A percentile compares a stretch with the other conserved stretches of the same genome.
These are phyloP conservation scores for Neopipo cinnamomea DNA, from an alignment of 2,113 vertebrate genomes.

Conservation along the genomic window DNA sequence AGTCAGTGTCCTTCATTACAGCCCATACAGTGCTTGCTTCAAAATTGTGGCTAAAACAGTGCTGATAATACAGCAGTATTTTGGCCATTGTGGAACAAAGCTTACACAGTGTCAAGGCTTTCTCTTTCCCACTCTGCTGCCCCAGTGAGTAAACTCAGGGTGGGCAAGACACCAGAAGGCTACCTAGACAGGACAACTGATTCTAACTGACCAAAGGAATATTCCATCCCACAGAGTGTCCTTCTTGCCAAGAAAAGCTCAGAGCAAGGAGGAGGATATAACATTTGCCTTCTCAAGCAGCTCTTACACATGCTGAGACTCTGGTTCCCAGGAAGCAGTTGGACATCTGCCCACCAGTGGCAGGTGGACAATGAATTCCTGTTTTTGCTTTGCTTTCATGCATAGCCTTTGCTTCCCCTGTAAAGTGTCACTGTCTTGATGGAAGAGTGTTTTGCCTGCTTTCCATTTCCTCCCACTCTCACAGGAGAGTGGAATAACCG, in stretches of 20 bases:
- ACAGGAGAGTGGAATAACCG: neutral
- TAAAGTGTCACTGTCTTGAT: neutral
- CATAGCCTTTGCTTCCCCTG: neutral
- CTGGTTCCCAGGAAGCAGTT: neutral
- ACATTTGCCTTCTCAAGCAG: neutral
- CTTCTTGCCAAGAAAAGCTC: neutral
- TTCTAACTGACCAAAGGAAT: neutral
- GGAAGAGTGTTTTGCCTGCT: neutral
- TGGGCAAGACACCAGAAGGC: neutral
- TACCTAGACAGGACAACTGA: neutral
- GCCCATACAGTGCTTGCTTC: neutral
- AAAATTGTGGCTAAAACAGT: neutral
- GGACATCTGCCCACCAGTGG: neutral
- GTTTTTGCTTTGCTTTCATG: neutral
- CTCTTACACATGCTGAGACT: neutral
- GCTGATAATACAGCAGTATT: neutral
- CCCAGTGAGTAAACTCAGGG: rapidly evolving
- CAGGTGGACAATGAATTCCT: neutral
- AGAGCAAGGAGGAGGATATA: neutral
- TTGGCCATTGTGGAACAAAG: neutral
- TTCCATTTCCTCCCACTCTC: neutral
- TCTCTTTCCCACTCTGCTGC: neutral
- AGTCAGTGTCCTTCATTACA: rapidly evolving
- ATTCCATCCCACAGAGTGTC: neutral
- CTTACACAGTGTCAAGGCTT: neutral